Conservation (phyloP, 1,140 invertebrate genomes). For the Drosophila lowei region DNA sequence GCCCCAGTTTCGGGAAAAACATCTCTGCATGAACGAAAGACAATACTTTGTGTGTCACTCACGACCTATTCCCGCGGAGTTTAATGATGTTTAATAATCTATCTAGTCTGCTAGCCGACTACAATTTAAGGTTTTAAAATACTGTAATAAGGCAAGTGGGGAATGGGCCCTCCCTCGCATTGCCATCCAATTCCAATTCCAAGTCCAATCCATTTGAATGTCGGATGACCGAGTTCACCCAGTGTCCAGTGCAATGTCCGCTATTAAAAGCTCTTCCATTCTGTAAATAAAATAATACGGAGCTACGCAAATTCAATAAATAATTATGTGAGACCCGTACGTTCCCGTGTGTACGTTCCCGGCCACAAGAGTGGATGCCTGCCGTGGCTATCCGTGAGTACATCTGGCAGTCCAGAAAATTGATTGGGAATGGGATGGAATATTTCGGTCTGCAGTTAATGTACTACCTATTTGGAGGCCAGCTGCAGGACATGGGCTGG, state of each 20-base stretch:
- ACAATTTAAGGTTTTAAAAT: too few relatives aligned
- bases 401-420: neutral
- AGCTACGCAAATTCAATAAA: constrained; percentile 73
- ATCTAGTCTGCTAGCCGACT: too few relatives aligned
- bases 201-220: constrained; percentile 30
- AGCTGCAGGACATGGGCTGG: constrained; percentile 14
- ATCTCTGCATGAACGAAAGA: neutral
- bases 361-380: constrained; percentile 26
- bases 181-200: constrained; percentile 3
- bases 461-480: constrained; percentile 52
- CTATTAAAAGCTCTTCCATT: constrained; percentile 32
- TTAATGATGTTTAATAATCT: too few relatives aligned
- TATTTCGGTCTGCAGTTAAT: constrained; percentile 69
- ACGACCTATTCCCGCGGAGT: too few relatives aligned
- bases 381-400: constrained; percentile 8
- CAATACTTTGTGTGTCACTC: too few relatives aligned
- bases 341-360: constrained; percentile 1
- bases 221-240: constrained; percentile 44
- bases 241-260: constrained; percentile 5
- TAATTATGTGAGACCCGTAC: constrained; percentile 60
- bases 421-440: neutral
- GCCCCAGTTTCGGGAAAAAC: constrained; percentile 33
- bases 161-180: too few relatives aligned
- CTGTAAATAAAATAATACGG: constrained; percentile 66
- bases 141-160: neutral